phyloP scores from a whole-genome alignment of 1,140 invertebrate genomes.

The Macrotrachela quadricornifera region DNA sequence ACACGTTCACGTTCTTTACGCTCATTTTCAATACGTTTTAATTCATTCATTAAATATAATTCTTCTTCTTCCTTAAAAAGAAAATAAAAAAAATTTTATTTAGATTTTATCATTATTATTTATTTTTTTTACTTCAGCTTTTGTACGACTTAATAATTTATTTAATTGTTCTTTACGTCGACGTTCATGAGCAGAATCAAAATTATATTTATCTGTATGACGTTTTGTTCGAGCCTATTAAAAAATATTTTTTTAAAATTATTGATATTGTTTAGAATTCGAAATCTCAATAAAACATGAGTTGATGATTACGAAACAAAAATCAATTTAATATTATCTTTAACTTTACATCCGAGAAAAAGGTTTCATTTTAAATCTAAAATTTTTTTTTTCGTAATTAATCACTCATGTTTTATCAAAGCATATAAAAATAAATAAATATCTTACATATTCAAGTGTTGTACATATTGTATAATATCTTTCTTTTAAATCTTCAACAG shows the following conservation, averaged over 20 bases:
- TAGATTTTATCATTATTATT: not conserved
- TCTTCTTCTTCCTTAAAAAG: slow-evolving; percentile 65
- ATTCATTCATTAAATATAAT: slow-evolving; percentile 62
- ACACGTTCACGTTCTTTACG: slow-evolving; percentile 91
- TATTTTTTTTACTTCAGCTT: slow-evolving; percentile 49
- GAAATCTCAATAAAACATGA: too few relatives aligned
- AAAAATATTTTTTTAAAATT: too few relatives aligned
- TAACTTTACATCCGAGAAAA: too few relatives aligned
- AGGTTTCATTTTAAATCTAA: too few relatives aligned
- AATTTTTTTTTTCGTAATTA: too few relatives aligned
- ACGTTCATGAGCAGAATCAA: slow-evolving; percentile 82
- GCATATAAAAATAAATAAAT: too few relatives aligned
- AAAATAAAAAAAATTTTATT: not conserved
- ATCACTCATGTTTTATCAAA: too few relatives aligned
- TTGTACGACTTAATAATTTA: slow-evolving; percentile 71
- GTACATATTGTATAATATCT: slow-evolving; percentile 44
- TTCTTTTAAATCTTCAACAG: slow-evolving; percentile 84
- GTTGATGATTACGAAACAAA: too few relatives aligned
- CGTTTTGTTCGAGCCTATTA: slow-evolving; percentile 34
- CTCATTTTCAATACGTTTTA: slow-evolving; percentile 85
- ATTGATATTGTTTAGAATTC: too few relatives aligned
- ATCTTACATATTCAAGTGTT: slow-evolving; percentile 35
- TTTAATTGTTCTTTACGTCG: slow-evolving; percentile 75
- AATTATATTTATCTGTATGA: slow-evolving; percentile 58
- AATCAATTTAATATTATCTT: too few relatives aligned